Percentiles rank a stretch among this genome's conserved stretches.
phyloP scores from a whole-genome alignment of 2,797 vertebrate species.

The Gephyroberyx darwinii region DNA sequence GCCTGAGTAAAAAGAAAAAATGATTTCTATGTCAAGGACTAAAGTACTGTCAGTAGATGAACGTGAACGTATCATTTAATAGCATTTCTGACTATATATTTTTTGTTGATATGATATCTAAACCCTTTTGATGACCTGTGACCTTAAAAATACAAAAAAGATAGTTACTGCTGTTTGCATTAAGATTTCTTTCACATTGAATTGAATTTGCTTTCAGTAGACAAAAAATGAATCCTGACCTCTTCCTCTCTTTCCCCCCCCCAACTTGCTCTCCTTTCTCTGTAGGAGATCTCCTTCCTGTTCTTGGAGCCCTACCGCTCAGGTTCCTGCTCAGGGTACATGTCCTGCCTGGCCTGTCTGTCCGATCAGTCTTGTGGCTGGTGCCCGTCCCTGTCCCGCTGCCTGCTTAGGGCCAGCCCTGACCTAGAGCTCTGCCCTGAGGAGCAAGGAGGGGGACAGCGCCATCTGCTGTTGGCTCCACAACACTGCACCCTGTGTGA shows the following conservation, averaged over 20 bases:
- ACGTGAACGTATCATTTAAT: too few species aligned
- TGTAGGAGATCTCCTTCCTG: conserved; percentile 92
- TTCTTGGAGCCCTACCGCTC: conserved; percentile 92
- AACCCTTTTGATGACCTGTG: too few species aligned
- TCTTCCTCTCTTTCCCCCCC: not conserved
- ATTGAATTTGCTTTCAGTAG: not conserved
- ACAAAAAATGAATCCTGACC: not conserved
- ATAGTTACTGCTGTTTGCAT: too few species aligned
- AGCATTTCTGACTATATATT: not conserved
- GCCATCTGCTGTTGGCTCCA: conserved; percentile 85
- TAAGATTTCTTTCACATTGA: not conserved
- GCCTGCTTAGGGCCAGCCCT: conserved; percentile 80
- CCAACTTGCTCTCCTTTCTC: not conserved
- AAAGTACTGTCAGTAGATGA: not conserved
- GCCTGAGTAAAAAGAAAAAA: too few species aligned
- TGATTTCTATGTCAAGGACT: not conserved
- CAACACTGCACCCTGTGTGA: conserved; percentile 89
- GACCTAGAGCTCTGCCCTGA: conserved; percentile 73
- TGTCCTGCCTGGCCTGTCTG: conserved; percentile 89
- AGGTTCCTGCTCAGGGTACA: conserved; percentile 82
- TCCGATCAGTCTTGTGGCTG: conserved; percentile 93
- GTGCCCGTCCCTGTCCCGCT: conserved; percentile 86
- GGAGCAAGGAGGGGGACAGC: conserved; percentile 73
- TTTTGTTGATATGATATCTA: too few species aligned
- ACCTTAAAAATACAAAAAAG: too few species aligned